These are phyloP conservation scores for Vespertilio murinus DNA, from an alignment of 2,797 vertebrate genomes.

Conservation along the genomic window DNA sequence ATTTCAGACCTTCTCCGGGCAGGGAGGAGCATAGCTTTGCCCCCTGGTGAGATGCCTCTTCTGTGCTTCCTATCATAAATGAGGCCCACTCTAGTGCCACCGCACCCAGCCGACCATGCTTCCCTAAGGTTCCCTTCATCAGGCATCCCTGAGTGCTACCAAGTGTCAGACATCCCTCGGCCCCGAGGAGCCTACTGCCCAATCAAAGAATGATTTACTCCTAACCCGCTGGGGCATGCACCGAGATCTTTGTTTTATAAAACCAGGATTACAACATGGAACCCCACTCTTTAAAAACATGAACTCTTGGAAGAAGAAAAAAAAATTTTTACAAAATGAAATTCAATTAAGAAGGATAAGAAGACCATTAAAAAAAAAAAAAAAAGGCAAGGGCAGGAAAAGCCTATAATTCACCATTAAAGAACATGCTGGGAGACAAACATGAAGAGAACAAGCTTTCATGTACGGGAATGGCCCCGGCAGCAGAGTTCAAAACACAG, in stretches of 20 bases:
- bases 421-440: background rate
- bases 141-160: background rate
- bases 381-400: slow-evolving; percentile 32
- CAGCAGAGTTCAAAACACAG: background rate
- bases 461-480: background rate
- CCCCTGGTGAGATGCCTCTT: background rate
- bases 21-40: background rate
- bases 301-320: background rate
- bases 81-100: background rate
- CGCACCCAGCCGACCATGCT: background rate
- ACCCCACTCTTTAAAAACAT: slow-evolving; percentile 31
- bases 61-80: background rate
- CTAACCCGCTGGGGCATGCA: background rate
- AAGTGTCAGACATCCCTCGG: background rate
- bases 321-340: slow-evolving; percentile 34
- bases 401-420: background rate
- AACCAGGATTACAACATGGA: background rate
- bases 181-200: background rate
- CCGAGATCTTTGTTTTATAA: background rate
- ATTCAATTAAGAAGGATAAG: slow-evolving; percentile 51
- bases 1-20: background rate
- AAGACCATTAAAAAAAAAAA: background rate
- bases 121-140: background rate
- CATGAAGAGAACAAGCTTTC: background rate
- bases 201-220: slow-evolving; percentile 39